Base-by-base conservation (phyloP, 92 coral and sea anemone genomes). In the Palythoa caribaeorum region DNA sequence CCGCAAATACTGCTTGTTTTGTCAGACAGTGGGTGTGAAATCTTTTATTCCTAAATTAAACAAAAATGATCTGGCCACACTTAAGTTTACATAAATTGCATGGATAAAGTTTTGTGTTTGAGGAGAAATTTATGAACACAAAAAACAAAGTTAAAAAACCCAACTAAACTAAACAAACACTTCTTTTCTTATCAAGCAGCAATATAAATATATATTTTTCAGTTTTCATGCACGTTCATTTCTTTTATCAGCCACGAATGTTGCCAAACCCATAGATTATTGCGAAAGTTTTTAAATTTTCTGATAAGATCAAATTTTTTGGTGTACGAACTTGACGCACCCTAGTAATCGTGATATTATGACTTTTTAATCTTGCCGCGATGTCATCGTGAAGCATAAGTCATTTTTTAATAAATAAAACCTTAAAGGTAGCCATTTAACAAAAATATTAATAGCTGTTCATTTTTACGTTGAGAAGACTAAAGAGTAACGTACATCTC, bases 251-350 rank as follows among this genome's bases (percentile, higher is more conserved):
- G 55, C 6, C 39, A 12, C 54, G 13, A 44, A 44, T 44, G 6
- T n/a, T 73, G 15, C 8, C 39, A 5, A 39, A 11, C 13, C 39
- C 78, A 73, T 39, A 53, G 35, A 20, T 54, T 73, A 54, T 73
- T 73, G n/a, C 47, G 39, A 76, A n/a, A 9, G 20, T 3, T 5
- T 52, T 51, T 50, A 28, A 76, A 8, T 44, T 44, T 44, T 76
- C 80, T 50, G 80, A 76, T 76, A 76, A 76, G 63, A 50, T 76
- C 80, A 76, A 2, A 16, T 35, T 10, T 36, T 1, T 19, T 48
- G 19, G 80, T 50, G 38, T 48, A 21, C 5, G 39, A 28, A 2
- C 80, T 76, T 76, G 54, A 73, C 51, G 6, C 38, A 17, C 57
- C 40, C 20, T 6, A 1, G 37, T 12, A 19, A 68, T 68, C 38